Conservation (phyloP, 2,888 invertebrate species). For the Euspilapteryx auroguttella region DNA sequence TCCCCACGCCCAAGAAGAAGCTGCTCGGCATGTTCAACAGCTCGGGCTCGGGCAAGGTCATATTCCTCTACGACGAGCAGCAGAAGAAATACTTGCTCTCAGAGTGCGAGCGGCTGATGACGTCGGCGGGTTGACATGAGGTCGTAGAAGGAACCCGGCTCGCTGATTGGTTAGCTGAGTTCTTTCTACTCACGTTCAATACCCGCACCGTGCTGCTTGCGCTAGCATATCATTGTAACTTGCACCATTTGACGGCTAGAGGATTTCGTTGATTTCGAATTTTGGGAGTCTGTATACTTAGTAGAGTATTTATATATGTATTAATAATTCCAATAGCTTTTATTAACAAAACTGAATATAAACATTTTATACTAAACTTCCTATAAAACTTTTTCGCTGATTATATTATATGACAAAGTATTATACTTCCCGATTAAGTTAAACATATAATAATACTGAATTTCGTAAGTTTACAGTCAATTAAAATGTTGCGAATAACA, state of each 20-base stretch:
- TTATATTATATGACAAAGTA: too few species aligned
- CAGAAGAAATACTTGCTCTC: slow-evolving; percentile 42
- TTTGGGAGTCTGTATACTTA: too few species aligned
- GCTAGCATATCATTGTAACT: slow-evolving; percentile 37
- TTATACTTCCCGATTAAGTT: too few species aligned
- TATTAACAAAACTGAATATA: too few species aligned
- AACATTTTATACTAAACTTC: too few species aligned
- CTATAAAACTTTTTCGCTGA: too few species aligned
- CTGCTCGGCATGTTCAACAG: slow-evolving; percentile 66
- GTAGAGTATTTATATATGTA: too few species aligned
- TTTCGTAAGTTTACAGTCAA: too few species aligned
- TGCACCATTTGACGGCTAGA: slow-evolving; percentile 36
- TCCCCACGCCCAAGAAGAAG: slow-evolving; percentile 63
- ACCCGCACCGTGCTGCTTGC: slow-evolving; percentile 34
- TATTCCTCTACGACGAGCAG: slow-evolving; percentile 45
- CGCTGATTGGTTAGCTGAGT: slow-evolving; percentile 20
- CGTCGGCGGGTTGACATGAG: slow-evolving; percentile 42
- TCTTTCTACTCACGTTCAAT: slow-evolving; percentile 52
- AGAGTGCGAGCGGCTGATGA: slow-evolving; percentile 39
- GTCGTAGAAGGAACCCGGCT: slow-evolving; percentile 35
- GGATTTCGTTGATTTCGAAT: slow-evolving; percentile 29
- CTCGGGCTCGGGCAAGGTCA: slow-evolving; percentile 64
- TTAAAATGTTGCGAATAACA: too few species aligned
- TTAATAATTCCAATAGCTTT: too few species aligned
- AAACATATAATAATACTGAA: too few species aligned